phyloP scores from a whole-genome alignment of 1,140 invertebrate species.

The Pogonognathellus flavescens region DNA sequence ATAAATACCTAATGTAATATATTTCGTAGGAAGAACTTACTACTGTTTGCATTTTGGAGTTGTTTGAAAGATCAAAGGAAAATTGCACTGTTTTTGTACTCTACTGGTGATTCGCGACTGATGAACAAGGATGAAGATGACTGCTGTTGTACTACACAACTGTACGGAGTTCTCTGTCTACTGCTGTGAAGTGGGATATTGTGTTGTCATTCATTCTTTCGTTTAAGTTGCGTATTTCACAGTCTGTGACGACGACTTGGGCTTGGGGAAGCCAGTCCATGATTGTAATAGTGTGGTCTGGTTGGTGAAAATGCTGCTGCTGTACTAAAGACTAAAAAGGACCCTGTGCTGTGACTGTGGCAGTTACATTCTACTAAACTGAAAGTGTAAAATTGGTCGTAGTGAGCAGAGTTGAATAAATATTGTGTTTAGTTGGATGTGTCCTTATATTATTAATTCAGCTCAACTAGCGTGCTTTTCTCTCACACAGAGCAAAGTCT shows the following conservation, averaged over 20 bases:
- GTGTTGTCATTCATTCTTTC: conserved; percentile 15
- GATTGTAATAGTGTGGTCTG: too few relatives aligned
- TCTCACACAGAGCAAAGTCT: neutral
- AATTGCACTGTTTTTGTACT: conserved; percentile 30
- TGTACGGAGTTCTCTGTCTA: neutral
- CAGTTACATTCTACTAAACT: conserved; percentile 10
- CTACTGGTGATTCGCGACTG: conserved; percentile 18
- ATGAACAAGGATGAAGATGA: neutral
- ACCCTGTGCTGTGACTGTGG: neutral
- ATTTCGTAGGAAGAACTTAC: neutral
- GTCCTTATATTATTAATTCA: neutral
- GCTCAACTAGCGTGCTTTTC: neutral
- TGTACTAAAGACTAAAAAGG: too few relatives aligned
- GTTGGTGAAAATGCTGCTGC: too few relatives aligned
- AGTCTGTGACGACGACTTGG: neutral
- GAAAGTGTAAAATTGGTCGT: neutral
- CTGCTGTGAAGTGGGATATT: neutral
- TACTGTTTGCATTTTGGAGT: conserved; percentile 36
- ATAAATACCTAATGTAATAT: conserved; percentile 1
- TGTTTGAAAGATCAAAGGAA: conserved; percentile 49
- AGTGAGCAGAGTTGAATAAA: conserved; percentile 48
- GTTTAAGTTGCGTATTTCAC: conserved; percentile 33
- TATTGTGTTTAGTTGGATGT: conserved; percentile 32
- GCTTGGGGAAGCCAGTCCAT: too few relatives aligned
- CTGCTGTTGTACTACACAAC: neutral